Evolutionary conservation across 2,113 vertebrate genomes (phyloP).

Genomic region (Meles meles): DNA sequence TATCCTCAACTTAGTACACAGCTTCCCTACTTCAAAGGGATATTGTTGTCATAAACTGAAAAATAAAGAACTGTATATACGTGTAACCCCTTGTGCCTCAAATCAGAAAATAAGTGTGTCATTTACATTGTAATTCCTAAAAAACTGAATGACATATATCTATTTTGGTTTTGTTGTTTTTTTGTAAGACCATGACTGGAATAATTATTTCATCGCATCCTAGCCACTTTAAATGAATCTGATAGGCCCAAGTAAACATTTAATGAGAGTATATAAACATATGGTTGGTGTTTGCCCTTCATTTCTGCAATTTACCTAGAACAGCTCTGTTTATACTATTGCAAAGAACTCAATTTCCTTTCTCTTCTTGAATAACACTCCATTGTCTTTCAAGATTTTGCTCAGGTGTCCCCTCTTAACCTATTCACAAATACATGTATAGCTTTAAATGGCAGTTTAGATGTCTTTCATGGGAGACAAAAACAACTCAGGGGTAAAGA

Average conservation of each 20-base stretch:
- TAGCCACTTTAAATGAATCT: background rate
- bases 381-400: slow-evolving; percentile 35
- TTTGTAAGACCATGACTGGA: background rate
- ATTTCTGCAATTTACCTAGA: background rate
- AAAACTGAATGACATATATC: background rate
- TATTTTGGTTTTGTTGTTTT: background rate
- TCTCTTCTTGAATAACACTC: background rate
- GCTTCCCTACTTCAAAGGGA: background rate
- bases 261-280: background rate
- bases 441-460: background rate
- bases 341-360: background rate
- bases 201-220: background rate
- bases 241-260: background rate
- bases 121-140: background rate
- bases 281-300: background rate
- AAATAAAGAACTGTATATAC: background rate
- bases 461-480: background rate
- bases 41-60: background rate
- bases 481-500: background rate
- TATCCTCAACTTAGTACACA: background rate
- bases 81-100: background rate
- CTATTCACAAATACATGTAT: background rate
- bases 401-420: background rate
- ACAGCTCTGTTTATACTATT: background rate
- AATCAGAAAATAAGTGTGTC: background rate